phyloP scores from a whole-genome alignment of 2,113 vertebrate genomes.

The Mixornis gularis region DNA sequence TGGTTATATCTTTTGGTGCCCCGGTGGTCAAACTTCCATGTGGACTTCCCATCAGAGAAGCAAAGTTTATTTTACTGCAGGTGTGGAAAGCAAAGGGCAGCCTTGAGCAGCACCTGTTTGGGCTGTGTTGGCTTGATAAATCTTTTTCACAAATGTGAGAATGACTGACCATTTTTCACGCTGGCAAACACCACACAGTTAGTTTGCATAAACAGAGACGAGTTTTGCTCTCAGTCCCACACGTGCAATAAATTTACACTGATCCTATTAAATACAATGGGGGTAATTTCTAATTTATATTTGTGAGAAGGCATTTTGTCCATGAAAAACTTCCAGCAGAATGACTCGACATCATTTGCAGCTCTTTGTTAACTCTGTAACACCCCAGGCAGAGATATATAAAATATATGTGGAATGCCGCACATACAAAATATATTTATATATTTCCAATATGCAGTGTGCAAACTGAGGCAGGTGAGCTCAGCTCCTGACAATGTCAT shows the following conservation, averaged over 20 bases:
- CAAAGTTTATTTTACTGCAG: slow-evolving; percentile 33
- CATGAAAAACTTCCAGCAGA: not conserved
- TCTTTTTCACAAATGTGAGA: slow-evolving; percentile 37
- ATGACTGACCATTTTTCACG: not conserved
- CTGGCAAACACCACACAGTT: not conserved
- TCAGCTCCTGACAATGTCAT: not conserved
- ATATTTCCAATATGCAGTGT: not conserved
- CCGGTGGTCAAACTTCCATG: not conserved
- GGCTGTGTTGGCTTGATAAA: not conserved
- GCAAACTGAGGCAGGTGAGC: not conserved
- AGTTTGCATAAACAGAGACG: not conserved
- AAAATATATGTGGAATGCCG: not conserved
- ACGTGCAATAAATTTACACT: not conserved
- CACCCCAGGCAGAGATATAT: not conserved
- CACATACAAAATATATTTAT: not conserved
- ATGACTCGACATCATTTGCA: not conserved
- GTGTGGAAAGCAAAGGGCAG: slow-evolving; percentile 41
- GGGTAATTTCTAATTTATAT: not conserved
- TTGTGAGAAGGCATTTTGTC: not conserved
- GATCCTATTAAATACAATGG: not conserved
- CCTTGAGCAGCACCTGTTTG: slow-evolving; percentile 3
- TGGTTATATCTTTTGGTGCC: not conserved
- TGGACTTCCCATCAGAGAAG: slow-evolving; percentile 20
- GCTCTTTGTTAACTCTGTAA: not conserved
- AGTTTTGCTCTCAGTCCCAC: not conserved